Base-by-base conservation (phyloP, 2,888 invertebrate genomes). In the Gryllus longicercus region DNA sequence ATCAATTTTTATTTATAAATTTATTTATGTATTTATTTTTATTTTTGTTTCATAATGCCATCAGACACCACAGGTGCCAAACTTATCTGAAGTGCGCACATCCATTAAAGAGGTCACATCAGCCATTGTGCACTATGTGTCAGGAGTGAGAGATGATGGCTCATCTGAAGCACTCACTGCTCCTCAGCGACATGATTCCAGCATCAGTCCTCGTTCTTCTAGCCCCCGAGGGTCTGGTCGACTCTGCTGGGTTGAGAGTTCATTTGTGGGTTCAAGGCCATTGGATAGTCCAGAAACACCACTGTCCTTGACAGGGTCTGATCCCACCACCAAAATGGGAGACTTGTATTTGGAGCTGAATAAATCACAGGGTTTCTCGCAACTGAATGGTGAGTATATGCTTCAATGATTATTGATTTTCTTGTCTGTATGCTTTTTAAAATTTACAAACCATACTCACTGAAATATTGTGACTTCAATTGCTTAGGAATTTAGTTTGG, bases 81-180 rank as follows among this genome's bases (percentile, higher is more conserved):
- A 89, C 83, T 89, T 90, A 2, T 89, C 89, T 4, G 91, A 92
- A 85, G 95, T 95, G 82, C 94, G 94, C 86, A 92, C 94, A 83
- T 95, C 95, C 81, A 96, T 96, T 86, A 96, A 96, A 87, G 96
- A 96, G 88, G 96, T 96, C 83, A 96, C 96, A 83, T 96, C 96
- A 84, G 96, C 96, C 78, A 96, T 96, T 84, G 96, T 96, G 80
- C 96, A 96, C 87, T 96, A 96, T 90, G 96, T 96, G 82, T 89
- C 89, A 83, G 89, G 87, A 84, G 88, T 88, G 83, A 88, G 87
- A 84, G 88, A 87, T 84, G 88, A 87, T 84, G 87, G 86, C 82
- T 84, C 80, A 83, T 86, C 83, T 80, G 86, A 85, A 81, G 83
- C 78, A 83, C 83, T 78, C 21, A 51, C 80, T 14, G 63, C 74